Evolutionary conservation across 2,888 invertebrate genomes (phyloP).

Genomic region (Rotaria socialis): DNA sequence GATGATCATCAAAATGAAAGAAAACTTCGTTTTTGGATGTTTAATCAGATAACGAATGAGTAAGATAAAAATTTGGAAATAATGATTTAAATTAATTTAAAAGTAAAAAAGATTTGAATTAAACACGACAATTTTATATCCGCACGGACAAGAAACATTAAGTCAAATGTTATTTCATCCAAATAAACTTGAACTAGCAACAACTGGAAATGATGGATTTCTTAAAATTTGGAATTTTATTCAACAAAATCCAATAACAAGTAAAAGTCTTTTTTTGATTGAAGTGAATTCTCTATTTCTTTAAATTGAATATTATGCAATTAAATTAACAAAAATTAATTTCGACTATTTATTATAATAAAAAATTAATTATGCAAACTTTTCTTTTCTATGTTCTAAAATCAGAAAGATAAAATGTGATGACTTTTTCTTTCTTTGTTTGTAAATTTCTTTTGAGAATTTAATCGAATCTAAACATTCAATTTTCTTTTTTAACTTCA

Average conservation of each 20-base stretch:
- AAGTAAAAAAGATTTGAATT: slow-evolving; percentile 34
- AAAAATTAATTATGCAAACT: too few relatives aligned
- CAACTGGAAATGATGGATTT: slow-evolving; percentile 43
- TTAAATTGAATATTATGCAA: too few relatives aligned
- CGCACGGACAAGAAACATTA: slow-evolving; percentile 41
- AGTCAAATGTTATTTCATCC: slow-evolving; percentile 42
- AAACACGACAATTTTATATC: slow-evolving; percentile 37
- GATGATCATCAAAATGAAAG: slow-evolving; percentile 63
- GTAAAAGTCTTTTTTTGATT: neutral
- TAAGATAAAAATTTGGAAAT: too few relatives aligned
- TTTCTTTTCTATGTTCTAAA: too few relatives aligned
- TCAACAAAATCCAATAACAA: slow-evolving; percentile 17
- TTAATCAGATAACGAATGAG: slow-evolving; percentile 55
- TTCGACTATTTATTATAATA: too few relatives aligned
- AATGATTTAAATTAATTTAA: neutral
- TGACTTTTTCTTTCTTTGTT: too few relatives aligned
- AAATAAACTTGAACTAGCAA: slow-evolving; percentile 28
- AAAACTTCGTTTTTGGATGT: slow-evolving; percentile 73
- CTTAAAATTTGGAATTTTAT: slow-evolving; percentile 41
- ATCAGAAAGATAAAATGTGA: too few relatives aligned
- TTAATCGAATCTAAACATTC: too few relatives aligned
- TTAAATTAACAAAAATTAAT: too few relatives aligned
- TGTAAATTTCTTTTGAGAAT: too few relatives aligned
- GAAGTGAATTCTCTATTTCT: too few relatives aligned
- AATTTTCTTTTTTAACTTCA: too few relatives aligned